Percentiles rank a stretch among this genome's conserved stretches.
Conservation (phyloP, 1,140 invertebrate genomes). For the Campodea augens region DNA sequence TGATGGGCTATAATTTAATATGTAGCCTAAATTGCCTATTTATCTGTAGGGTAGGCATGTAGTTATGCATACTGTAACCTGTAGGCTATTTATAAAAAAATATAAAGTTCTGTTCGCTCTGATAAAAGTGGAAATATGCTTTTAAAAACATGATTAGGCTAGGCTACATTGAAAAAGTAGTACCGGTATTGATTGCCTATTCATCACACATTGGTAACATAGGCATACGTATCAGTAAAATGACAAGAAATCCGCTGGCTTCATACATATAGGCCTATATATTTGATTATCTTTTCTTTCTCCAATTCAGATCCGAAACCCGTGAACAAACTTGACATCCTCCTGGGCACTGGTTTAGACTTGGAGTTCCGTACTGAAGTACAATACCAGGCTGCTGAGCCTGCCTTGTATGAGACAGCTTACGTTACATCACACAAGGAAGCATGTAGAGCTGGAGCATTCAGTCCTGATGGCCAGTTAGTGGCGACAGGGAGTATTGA, state of each 20-base stretch:
- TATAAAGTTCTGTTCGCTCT: too few relatives aligned
- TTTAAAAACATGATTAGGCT: too few relatives aligned
- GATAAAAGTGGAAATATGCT: too few relatives aligned
- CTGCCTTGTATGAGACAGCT: conserved; percentile 90
- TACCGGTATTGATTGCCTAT: too few relatives aligned
- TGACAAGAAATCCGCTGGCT: not conserved
- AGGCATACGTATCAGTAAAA: not conserved
- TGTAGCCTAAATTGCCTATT: too few relatives aligned
- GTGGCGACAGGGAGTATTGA: conserved; percentile 97
- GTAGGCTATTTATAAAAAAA: too few relatives aligned
- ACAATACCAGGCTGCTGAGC: conserved; percentile 70
- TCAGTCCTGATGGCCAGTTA: conserved; percentile 81
- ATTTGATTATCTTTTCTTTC: not conserved
- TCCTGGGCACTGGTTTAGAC: conserved; percentile 62
- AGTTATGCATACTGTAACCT: too few relatives aligned
- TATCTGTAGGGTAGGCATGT: too few relatives aligned
- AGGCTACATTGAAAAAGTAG: too few relatives aligned
- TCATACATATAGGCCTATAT: not conserved
- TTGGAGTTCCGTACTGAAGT: conserved; percentile 93
- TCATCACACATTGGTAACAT: too few relatives aligned
- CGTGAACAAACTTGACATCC: conserved; percentile 30
- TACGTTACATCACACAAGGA: conserved; percentile 98
- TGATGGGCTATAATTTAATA: too few relatives aligned
- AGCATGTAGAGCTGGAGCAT: conserved; percentile 82
- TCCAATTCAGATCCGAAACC: conserved; percentile 9